A percentile compares a stretch with the other conserved stretches of the same genome.
Evolutionary conservation across 37 sponge, comb jelly and placozoan genomes (phyloP).

Genomic region (Amphimedon queenslandica): DNA sequence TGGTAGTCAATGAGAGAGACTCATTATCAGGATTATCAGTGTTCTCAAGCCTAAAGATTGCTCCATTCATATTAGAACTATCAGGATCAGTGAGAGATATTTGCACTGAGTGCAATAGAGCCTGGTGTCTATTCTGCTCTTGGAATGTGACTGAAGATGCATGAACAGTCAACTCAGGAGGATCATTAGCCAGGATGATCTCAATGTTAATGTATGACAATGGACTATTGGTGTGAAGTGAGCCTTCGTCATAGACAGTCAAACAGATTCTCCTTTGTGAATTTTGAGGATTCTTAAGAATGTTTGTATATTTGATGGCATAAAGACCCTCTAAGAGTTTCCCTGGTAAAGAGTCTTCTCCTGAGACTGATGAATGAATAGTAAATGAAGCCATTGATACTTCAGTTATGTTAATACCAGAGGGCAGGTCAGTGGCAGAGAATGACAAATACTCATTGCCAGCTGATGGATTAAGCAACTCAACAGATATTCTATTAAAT

Average conservation of each 20-base stretch:
- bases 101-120: constrained; percentile 11
- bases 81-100: constrained; percentile 50
- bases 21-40: constrained; percentile 46
- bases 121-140: constrained; percentile 23
- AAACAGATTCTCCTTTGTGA: constrained; percentile 15
- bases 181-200: constrained; percentile 53
- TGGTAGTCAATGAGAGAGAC: constrained; percentile 24
- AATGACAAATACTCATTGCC: neutral
- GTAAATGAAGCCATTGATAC: neutral
- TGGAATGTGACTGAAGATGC: constrained; percentile 7
- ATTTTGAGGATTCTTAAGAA: constrained; percentile 22
- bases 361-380: neutral
- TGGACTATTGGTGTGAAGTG: constrained; percentile 21
- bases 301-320: constrained; percentile 28
- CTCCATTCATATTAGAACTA: constrained; percentile 18
- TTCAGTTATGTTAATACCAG: neutral
- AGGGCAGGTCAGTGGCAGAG: neutral
- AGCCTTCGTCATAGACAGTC: constrained; percentile 36
- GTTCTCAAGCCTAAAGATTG: constrained; percentile 13
- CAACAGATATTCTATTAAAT: constrained; percentile 22
- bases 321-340: constrained; percentile 26
- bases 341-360: constrained; percentile 18
- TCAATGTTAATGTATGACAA: constrained; percentile 27
- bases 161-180: constrained; percentile 50
- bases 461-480: constrained; percentile 3